Base-by-base conservation (phyloP, 1,140 invertebrate species). In the Papilio aristodemus region DNA sequence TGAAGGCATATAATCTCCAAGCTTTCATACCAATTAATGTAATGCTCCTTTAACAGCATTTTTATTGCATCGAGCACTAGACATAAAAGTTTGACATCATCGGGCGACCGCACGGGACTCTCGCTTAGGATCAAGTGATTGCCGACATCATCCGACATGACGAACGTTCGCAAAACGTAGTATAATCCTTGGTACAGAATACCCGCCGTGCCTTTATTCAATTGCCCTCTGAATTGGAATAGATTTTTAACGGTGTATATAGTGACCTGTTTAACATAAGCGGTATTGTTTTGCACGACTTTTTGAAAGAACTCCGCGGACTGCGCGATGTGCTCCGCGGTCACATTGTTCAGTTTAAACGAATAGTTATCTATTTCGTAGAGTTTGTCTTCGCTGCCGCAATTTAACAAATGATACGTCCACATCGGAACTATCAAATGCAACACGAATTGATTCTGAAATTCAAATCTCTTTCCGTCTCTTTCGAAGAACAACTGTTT, bases 11-110 rank as follows among this genome's bases (percentile, higher is more conserved):
- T 69, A 17, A 79, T 74, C 25, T 79, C 78, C 13, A 75, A 11
- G 59, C 67, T 77, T n/a, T 79, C 78, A 14, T 79, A 74, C 78
- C 78, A 79, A 14, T 70, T 70, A 67, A 79, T 77, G 8, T 75
- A 41, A 27, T 79, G 70, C 36, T 79, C 75, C 39, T 71, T 75
- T 6, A 79, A 43, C 3, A 79, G 27, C 71, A 75, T 73, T 13
- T 64, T 68, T 37, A 75, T 68, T 0, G 67, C 64, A 14, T 74
- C 72, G 7, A 79, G 43, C 4, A 70, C 38, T 0, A 69, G 37
- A 7, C 73, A 57, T n/a, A 79, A 36, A 36, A 77, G 17, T n/a
- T 57, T 67, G 19, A 66, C 17, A 39, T 79, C 78, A 17, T 77
- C 73, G 6, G 66, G 27, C 10, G 71, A 36, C 13, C 58, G 58